phyloP scores from a whole-genome alignment of 92 coral and sea anemone species.

The Bergia sp. region DNA sequence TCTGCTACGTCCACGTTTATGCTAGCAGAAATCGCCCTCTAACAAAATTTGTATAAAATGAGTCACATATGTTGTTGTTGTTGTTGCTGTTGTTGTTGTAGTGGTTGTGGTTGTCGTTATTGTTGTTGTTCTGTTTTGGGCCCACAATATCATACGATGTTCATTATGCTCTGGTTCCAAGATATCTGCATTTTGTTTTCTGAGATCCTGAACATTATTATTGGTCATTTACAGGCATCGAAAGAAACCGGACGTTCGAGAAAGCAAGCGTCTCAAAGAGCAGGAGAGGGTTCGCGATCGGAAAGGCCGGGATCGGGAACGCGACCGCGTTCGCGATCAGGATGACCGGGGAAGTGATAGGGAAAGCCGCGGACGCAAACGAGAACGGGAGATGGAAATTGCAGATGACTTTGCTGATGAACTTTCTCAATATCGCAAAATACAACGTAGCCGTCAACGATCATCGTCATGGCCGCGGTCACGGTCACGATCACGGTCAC shows the following conservation, averaged over 20 bases:
- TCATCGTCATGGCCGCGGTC: conserved; percentile 74
- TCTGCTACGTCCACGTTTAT: too few species aligned
- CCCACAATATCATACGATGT: background rate
- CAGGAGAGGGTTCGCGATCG: conserved; percentile 1
- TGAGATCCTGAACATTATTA: too few species aligned
- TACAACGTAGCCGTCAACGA: conserved; percentile 81
- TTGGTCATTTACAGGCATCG: background rate
- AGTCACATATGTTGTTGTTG: background rate
- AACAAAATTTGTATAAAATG: background rate
- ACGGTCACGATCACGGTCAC: conserved; percentile 70
- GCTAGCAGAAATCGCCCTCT: too few species aligned
- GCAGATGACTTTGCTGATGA: conserved; percentile 90
- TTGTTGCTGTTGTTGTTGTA: too few species aligned
- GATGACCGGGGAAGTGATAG: conserved; percentile 35
- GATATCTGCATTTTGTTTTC: background rate
- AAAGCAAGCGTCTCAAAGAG: conserved; percentile 13
- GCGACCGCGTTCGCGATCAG: conserved; percentile 14
- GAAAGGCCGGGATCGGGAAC: conserved; percentile 15
- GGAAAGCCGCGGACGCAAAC: conserved; percentile 43
- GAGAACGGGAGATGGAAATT: conserved; percentile 59
- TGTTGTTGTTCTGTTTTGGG: background rate
- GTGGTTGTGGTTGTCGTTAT: background rate
- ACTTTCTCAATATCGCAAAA: conserved; percentile 76
- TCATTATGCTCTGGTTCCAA: too few species aligned
- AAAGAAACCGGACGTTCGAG: conserved; percentile 37